Base-by-base conservation (phyloP, 2,113 vertebrate species). In the Hylia prasina region DNA sequence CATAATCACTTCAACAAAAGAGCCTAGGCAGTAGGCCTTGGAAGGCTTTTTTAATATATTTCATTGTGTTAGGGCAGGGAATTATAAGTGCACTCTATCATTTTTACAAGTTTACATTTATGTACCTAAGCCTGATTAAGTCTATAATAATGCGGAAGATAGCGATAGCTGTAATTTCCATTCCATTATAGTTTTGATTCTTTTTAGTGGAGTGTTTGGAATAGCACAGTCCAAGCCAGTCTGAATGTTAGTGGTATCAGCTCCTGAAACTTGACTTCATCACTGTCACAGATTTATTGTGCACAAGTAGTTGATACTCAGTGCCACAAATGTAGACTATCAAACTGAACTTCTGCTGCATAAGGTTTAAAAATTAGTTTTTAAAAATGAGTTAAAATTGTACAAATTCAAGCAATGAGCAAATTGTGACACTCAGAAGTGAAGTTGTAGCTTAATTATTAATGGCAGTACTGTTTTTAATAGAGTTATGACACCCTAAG, bases 111-210 rank as follows among this genome's bases (percentile, higher is more conserved):
- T 91, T 77, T 79, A 40, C 75, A 8, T 88, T 95, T 94, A 22
- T 86, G 68, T 97, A 88, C 87, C 47, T 66, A 86, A 54, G 66
- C 24, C 39, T 91, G 90, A 95, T 96, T 86, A 93, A 93, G 87
- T 47, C 71, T 37, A 1, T 88, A 86, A n/a, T 57, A 87, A 80
- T 53, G 77, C 4, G 37, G 89, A 86, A 97, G 71, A 69, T 22
- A 13, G 23, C 0, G 53, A 93, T 87, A 95, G 51, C 90, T 2
- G 1, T 85, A 11, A 69, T 93, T 96, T 88, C 94, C 85, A 58
- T 90, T 82, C 87, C 94, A 86, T 93, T 91, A 27, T 14, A 30
- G 71, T 7, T 86, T 11, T 54, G n/a, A 35, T 85, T 44, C 48
- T 50, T 76, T 80, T 24, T 45, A 58, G 2, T 21, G 37, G 25